These are phyloP conservation scores for Addax nasomaculatus DNA, from an alignment of 2,113 vertebrate species.

Conservation along the genomic window DNA sequence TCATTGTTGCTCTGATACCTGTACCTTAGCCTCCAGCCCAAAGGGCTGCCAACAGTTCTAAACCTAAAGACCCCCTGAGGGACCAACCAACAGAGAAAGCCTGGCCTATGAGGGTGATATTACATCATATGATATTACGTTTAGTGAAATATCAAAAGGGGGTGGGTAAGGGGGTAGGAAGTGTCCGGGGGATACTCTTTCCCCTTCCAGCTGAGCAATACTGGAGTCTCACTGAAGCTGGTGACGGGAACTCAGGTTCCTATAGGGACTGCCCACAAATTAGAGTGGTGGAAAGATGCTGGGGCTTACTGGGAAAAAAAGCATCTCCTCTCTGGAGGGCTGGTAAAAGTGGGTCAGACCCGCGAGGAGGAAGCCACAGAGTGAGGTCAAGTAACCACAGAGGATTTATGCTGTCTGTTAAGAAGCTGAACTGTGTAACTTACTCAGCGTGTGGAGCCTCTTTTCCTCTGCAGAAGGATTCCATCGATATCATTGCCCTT, in stretches of 20 bases:
- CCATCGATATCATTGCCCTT: background rate
- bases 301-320: background rate
- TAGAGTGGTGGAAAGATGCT: background rate
- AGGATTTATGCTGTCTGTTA: slow-evolving; percentile 24
- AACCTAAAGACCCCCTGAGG: background rate
- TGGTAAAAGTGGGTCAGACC: slow-evolving; percentile 31
- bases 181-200: background rate
- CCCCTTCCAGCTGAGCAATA: background rate
- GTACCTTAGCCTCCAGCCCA: slow-evolving; percentile 38
- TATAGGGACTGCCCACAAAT: background rate
- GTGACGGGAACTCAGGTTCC: background rate
- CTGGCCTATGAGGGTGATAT: slow-evolving; percentile 67
- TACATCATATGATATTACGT: slow-evolving; percentile 60
- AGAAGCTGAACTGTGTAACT: slow-evolving; percentile 22
- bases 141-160: slow-evolving; percentile 74
- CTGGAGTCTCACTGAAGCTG: background rate
- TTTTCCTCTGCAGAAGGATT: slow-evolving; percentile 24
- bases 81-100: slow-evolving; percentile 56
- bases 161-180: background rate
- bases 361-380: slow-evolving; percentile 40
- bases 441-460: background rate
- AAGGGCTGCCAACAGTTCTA: background rate
- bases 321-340: background rate
- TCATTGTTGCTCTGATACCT: slow-evolving; percentile 77
- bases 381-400: slow-evolving; percentile 34